Evolutionary conservation across 2,888 invertebrate species (phyloP), one percentile per base, ranked within the genome.

Genomic region (Acronicta alni): DNA sequence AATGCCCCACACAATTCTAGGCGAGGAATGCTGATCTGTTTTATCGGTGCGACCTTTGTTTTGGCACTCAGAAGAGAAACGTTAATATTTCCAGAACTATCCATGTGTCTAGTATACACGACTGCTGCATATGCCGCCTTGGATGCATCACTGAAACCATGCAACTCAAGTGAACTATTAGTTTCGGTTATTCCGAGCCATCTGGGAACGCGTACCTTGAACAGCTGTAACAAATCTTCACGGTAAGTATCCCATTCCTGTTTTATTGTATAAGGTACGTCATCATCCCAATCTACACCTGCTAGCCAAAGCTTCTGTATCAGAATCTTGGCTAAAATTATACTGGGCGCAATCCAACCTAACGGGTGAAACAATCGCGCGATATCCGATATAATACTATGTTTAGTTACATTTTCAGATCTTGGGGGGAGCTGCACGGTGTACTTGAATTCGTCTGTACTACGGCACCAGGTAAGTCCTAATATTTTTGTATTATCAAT

Each of bases 231-330:
- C 26, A 26, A 26, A 9, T 26, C 26, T 17, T 45, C 45, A 16
- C 45, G 45, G 45, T 47, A 47, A 37, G 20, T 47, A 12, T 20
- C n/a, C 47, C 47, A 47, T 20, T 47, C 37, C n/a, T 37, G 15
- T 38, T 23, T 23, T 38, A 48, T 12, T 12, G 20, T 38, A 20
- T 48, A 23, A 4, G 48, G 37, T 15, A 48, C 23, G 12, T 15
- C 14, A 38, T 47, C 47, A 18, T 47, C 47, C 47, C 47, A 47
- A n/a, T 30, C 47, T 20, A 37, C n/a, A n/a, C 47, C 47, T 47
- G 26, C 26, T 9, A 38, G 9, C 48, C 48, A 48, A 14, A 48
- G 37, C 20, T 38, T 37, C 20, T 48, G 48, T n/a, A 48, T 48
- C 10, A 48, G 35, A n/a, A 35, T 38, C 20, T 48, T 48, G 12